phyloP scores from a whole-genome alignment of 2,888 invertebrate genomes.

The Drosophila multiciliata region DNA sequence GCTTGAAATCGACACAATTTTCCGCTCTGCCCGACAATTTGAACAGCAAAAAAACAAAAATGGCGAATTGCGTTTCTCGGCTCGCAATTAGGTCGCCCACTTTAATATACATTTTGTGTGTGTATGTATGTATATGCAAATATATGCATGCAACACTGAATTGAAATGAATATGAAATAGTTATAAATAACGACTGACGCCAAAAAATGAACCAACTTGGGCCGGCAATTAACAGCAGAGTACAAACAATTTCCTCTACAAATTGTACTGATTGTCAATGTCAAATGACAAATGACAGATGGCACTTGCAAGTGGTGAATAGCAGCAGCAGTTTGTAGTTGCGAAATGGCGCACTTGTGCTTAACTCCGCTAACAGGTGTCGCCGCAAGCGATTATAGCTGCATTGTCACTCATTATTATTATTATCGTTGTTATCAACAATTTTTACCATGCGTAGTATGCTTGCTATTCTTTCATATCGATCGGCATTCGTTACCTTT shows the following conservation, averaged over 20 bases:
- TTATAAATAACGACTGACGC: slow-evolving; percentile 65
- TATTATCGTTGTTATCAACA: not conserved
- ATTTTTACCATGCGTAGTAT: not conserved
- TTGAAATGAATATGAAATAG: slow-evolving; percentile 54
- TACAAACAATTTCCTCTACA: slow-evolving; percentile 65
- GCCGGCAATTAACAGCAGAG: slow-evolving; percentile 65
- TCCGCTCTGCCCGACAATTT: slow-evolving; percentile 41
- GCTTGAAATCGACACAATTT: slow-evolving; percentile 64
- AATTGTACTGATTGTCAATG: slow-evolving; percentile 71
- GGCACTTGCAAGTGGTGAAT: slow-evolving; percentile 4
- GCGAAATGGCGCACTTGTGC: slow-evolving; percentile 22
- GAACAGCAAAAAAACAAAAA: slow-evolving; percentile 2
- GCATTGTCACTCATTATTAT: not conserved
- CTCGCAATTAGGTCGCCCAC: slow-evolving; percentile 76
- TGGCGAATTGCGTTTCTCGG: slow-evolving; percentile 45
- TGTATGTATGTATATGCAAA: not conserved
- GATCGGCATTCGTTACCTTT: slow-evolving; percentile 10
- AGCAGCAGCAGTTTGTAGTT: slow-evolving; percentile 15
- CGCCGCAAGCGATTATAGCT: slow-evolving; percentile 1
- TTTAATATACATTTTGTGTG: slow-evolving; percentile 44
- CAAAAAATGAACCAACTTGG: slow-evolving; percentile 26
- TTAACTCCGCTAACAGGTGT: slow-evolving; percentile 9
- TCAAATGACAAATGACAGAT: slow-evolving; percentile 35
- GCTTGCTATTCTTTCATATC: slow-evolving; percentile 10
- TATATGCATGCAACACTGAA: slow-evolving; percentile 52